phyloP scores from a whole-genome alignment of 2,888 invertebrate species.

The Trachelus iudaicus region DNA sequence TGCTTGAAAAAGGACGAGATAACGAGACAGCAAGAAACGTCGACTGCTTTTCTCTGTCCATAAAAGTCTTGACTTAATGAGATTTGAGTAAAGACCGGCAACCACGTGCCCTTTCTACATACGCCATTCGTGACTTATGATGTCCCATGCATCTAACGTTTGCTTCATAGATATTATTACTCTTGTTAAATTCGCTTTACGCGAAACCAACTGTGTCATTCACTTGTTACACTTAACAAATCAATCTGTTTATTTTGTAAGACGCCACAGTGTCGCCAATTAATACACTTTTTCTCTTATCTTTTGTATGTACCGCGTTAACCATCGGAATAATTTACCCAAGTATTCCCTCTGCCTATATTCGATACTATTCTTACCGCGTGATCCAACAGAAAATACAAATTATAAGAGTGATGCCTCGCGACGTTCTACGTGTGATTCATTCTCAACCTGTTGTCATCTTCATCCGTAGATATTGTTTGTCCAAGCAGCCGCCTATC shows the following conservation, averaged over 20 bases:
- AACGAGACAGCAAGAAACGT: neutral
- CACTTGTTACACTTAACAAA: neutral
- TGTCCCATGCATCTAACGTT: neutral
- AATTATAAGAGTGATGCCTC: neutral
- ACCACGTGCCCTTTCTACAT: neutral
- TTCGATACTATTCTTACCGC: neutral
- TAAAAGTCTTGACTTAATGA: neutral
- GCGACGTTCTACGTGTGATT: neutral
- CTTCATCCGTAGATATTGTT: neutral
- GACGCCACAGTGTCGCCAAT: neutral
- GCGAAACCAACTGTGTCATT: neutral
- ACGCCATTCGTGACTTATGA: neutral
- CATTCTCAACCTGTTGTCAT: neutral
- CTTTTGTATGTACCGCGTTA: neutral
- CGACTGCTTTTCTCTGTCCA: neutral
- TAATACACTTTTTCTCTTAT: neutral
- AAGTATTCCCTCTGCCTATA: neutral
- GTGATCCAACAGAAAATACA: neutral
- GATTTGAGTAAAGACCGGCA: neutral
- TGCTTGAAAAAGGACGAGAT: neutral
- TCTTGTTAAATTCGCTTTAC: neutral
- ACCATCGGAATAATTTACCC: neutral
- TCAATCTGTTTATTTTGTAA: neutral
- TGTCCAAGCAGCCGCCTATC: neutral
- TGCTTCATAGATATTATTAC: neutral